phyloP scores from a whole-genome alignment of 2,113 vertebrate species.

The Ophiodon elongatus region DNA sequence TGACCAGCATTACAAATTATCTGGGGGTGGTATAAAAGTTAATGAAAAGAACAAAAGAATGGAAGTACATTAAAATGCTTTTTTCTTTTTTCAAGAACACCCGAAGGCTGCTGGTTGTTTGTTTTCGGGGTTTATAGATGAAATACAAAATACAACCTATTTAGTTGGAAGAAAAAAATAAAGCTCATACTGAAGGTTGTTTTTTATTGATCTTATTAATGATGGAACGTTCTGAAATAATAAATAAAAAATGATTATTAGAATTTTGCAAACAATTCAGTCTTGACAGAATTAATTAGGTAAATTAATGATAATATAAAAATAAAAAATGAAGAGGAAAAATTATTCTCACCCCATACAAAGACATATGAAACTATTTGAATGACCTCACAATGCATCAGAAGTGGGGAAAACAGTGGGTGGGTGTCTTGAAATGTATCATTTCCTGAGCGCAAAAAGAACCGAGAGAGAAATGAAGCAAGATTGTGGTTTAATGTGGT shows the following conservation, averaged over 20 bases:
- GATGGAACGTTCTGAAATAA: background rate
- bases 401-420: background rate
- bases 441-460: background rate
- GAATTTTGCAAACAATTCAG: background rate
- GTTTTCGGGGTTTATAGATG: no score
- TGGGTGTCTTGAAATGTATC: background rate
- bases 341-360: background rate
- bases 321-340: background rate
- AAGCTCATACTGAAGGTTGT: background rate
- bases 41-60: no score
- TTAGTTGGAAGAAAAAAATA: background rate
- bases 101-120: background rate
- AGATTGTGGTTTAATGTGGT: background rate
- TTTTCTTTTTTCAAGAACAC: no score
- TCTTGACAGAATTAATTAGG: background rate
- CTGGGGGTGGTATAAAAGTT: background rate
- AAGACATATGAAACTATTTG: background rate
- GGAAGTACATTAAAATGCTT: background rate
- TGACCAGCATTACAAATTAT: background rate
- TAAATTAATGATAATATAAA: background rate
- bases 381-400: background rate
- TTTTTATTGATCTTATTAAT: background rate
- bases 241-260: background rate
- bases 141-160: background rate
- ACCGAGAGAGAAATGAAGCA: background rate